Percentiles rank a stretch among this genome's conserved stretches.
Conservation (phyloP, 2,113 vertebrate genomes). For the rat (Rattus norvegicus) region GRCr8 NC_086021.1:86292001-86292500, state of each 20-base stretch:
- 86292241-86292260: background rate
- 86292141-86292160: background rate
- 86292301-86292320: background rate
- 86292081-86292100: background rate
- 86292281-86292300: background rate
- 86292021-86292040: background rate
- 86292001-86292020: background rate
- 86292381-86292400: background rate
- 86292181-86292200: background rate
- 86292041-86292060: background rate
- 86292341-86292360: background rate
- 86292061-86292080: background rate
- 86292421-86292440: background rate
- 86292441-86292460: background rate
- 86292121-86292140: background rate
- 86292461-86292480: background rate
- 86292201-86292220: background rate
- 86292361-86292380: background rate
- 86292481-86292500: background rate
- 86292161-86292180: background rate
- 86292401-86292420: background rate
- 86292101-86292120: background rate
- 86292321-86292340: background rate
- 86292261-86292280: background rate
- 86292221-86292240: background rate